phyloP scores from a whole-genome alignment of 2,888 invertebrate species.

The Cantharis nigra region DNA sequence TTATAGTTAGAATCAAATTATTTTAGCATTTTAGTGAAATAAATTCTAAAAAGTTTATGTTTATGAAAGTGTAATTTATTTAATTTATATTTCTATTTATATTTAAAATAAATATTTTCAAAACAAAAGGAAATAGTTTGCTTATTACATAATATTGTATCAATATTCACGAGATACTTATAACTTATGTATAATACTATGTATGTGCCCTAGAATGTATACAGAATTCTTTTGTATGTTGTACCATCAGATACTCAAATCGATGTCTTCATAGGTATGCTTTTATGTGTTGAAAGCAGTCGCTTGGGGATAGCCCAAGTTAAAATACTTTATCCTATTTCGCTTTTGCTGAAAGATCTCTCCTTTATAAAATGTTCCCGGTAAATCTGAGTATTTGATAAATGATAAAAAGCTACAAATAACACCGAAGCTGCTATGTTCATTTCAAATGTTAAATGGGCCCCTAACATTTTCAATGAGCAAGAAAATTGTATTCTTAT shows the following conservation, averaged over 20 bases:
- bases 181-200: neutral
- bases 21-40: too few relatives aligned
- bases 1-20: too few relatives aligned
- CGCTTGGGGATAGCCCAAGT: slow-evolving; percentile 8
- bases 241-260: slow-evolving; percentile 6
- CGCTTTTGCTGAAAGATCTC: slow-evolving; percentile 5
- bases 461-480: neutral
- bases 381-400: neutral
- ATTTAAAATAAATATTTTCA: too few relatives aligned
- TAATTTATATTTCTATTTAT: too few relatives aligned
- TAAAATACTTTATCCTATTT: slow-evolving; percentile 12
- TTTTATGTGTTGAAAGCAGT: slow-evolving; percentile 14
- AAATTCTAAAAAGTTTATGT: too few relatives aligned
- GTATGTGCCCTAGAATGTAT: neutral
- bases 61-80: too few relatives aligned
- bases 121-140: too few relatives aligned
- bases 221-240: slow-evolving; percentile 1
- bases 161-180: neutral
- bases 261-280: slow-evolving; percentile 10
- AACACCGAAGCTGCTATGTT: neutral
- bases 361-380: neutral
- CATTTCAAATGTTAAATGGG: neutral
- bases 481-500: neutral
- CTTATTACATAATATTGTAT: neutral
- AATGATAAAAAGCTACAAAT: neutral